phyloP scores from a whole-genome alignment of 1,140 invertebrate species.

The Hyles vespertilio region DNA sequence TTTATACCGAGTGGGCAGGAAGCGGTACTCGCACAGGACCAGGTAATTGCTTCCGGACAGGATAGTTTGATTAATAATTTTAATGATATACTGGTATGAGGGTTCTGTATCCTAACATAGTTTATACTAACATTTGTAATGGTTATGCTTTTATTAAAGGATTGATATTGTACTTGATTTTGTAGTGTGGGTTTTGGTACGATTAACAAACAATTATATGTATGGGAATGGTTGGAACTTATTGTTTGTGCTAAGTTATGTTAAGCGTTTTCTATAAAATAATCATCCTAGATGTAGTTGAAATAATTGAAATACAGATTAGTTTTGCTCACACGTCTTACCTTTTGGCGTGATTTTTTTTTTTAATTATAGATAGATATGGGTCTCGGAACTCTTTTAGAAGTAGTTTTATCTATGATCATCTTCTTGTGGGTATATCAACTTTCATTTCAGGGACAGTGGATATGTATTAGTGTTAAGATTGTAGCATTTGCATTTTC shows the following conservation, averaged over 20 bases:
- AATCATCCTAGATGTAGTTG: conserved; percentile 14
- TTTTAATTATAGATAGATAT: too few species aligned
- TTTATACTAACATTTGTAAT: conserved; percentile 49
- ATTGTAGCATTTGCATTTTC: background rate
- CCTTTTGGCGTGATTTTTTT: conserved; percentile 58
- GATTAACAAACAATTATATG: conserved; percentile 20
- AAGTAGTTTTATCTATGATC: background rate
- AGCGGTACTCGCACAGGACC: conserved; percentile 71
- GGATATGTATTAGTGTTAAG: too few species aligned
- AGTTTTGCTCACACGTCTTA: conserved; percentile 62
- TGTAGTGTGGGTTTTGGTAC: conserved; percentile 44
- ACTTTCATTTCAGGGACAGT: background rate
- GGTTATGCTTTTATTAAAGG: conserved; percentile 25
- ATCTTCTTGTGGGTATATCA: background rate
- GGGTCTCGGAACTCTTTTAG: background rate
- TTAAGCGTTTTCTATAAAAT: conserved; percentile 14
- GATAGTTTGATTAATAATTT: conserved; percentile 64
- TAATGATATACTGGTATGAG: conserved; percentile 52
- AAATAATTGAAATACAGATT: conserved; percentile 14
- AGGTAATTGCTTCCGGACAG: conserved; percentile 71
- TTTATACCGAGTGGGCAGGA: conserved; percentile 68
- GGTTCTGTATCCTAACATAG: conserved; percentile 58
- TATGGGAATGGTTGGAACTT: conserved; percentile 38
- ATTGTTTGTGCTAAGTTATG: conserved; percentile 13
- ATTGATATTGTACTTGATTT: conserved; percentile 32